These are phyloP conservation scores for Drosophila prostipennis DNA, from an alignment of 2,888 invertebrate genomes.

Conservation along the genomic window DNA sequence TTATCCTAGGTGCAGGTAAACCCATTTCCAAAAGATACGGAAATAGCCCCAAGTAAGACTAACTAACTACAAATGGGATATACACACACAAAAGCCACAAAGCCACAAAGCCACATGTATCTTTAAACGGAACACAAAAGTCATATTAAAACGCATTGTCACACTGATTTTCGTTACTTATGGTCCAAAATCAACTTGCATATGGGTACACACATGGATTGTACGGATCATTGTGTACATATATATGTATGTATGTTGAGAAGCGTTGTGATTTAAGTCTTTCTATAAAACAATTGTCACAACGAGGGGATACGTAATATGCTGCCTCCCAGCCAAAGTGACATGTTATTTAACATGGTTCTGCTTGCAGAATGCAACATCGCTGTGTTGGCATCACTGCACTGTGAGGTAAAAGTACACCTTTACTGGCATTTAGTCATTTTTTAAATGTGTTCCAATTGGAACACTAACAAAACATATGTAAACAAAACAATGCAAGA, in stretches of 20 bases:
- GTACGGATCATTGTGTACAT: conserved; percentile 14
- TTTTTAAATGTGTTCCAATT: too few relatives aligned
- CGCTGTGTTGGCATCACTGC: too few relatives aligned
- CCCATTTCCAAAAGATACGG: conserved; percentile 43
- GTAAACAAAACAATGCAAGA: too few relatives aligned
- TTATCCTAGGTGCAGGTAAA: conserved; percentile 46
- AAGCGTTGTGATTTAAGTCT: conserved; percentile 11
- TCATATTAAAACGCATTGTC: conserved; percentile 75
- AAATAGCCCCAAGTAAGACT: conserved; percentile 42
- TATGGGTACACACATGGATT: conserved; percentile 15
- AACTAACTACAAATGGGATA: conserved; percentile 44
- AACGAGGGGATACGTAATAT: too few relatives aligned
- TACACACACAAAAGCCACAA: conserved; percentile 11
- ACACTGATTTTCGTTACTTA: conserved; percentile 71
- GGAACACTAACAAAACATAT: too few relatives aligned
- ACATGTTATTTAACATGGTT: too few relatives aligned
- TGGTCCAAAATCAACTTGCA: conserved; percentile 52
- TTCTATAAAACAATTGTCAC: background rate
- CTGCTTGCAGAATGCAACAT: too few relatives aligned
- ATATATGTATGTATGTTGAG: conserved; percentile 24
- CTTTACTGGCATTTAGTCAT: too few relatives aligned
- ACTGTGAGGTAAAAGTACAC: too few relatives aligned
- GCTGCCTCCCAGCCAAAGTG: too few relatives aligned
- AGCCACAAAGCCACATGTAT: conserved; percentile 32
- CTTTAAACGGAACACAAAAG: conserved; percentile 76